Percentiles rank a stretch among this genome's conserved stretches.
Evolutionary conservation across 2,797 vertebrate species (phyloP).

Genomic region (Carcharodon carcharias): DNA sequence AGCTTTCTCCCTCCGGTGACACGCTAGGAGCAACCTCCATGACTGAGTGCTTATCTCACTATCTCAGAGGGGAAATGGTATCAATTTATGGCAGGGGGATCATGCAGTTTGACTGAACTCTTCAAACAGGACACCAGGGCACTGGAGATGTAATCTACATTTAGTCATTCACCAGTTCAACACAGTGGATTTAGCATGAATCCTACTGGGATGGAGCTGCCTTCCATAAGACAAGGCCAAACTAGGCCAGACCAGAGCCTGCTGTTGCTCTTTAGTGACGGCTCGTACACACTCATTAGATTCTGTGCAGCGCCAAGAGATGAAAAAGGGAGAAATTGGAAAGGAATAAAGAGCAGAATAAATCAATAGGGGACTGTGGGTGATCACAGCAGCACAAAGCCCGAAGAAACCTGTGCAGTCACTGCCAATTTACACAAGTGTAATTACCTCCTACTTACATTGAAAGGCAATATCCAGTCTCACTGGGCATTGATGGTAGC

Average conservation of each 20-base stretch:
- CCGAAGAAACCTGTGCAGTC: background rate
- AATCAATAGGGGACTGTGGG: slow-evolving; percentile 15
- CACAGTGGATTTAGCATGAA: background rate
- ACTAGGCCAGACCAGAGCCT: background rate
- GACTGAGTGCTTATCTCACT: slow-evolving; percentile 43
- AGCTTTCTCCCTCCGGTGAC: slow-evolving; percentile 13
- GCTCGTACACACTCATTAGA: background rate
- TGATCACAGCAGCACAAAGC: slow-evolving; percentile 22
- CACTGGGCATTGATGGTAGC: background rate
- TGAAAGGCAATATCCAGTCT: slow-evolving; percentile 26
- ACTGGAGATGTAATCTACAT: slow-evolving; percentile 48
- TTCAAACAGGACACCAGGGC: slow-evolving; percentile 41
- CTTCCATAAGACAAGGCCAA: background rate
- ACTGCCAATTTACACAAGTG: slow-evolving; percentile 6
- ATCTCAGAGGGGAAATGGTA: slow-evolving; percentile 49
- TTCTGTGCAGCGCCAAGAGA: slow-evolving; percentile 36
- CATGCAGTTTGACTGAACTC: background rate
- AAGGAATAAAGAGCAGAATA: slow-evolving; percentile 6
- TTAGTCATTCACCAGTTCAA: slow-evolving; percentile 22
- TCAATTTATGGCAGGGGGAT: slow-evolving; percentile 43
- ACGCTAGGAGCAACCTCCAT: slow-evolving; percentile 15
- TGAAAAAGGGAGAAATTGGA: slow-evolving; percentile 3
- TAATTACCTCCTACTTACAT: background rate
- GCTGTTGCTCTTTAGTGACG: slow-evolving; percentile 7
- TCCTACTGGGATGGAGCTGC: slow-evolving; percentile 43